These are phyloP conservation scores for Choristoneura rosaceana DNA, from an alignment of 2,888 invertebrate genomes.

Conservation along the genomic window DNA sequence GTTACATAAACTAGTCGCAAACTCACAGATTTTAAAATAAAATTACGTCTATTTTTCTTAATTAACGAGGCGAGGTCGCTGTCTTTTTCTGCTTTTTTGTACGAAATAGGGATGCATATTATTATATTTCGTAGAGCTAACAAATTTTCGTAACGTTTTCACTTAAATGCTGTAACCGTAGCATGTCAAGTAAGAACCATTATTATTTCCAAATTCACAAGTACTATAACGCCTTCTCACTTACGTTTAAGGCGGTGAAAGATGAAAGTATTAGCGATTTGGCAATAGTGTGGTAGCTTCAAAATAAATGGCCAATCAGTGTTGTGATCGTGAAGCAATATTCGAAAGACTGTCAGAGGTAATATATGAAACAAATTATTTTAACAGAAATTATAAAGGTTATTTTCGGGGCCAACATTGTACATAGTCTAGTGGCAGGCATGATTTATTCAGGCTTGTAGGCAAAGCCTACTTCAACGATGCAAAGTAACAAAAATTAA, in stretches of 20 bases:
- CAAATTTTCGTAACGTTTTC: background rate
- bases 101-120: background rate
- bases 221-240: background rate
- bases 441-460: background rate
- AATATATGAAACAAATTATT: constrained; percentile 43
- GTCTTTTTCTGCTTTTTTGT: background rate
- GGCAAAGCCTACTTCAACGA: background rate
- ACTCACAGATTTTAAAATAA: background rate
- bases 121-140: no score
- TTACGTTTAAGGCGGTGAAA: background rate
- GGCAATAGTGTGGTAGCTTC: background rate
- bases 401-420: constrained; percentile 77
- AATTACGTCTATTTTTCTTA: background rate
- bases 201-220: background rate
- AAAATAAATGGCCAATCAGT: constrained; percentile 49
- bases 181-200: background rate
- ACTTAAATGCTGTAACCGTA: background rate
- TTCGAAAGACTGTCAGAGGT: constrained; percentile 75
- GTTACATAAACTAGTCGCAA: background rate
- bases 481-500: background rate
- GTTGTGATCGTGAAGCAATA: constrained; percentile 75
- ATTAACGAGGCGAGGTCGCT: background rate
- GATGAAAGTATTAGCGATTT: background rate
- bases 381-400: constrained; percentile 52
- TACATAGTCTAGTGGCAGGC: constrained; percentile 56